A percentile compares a stretch with the other conserved stretches of the same genome.
phyloP scores from a whole-genome alignment of 2,113 vertebrate species.

The Paradisaea rubra region DNA sequence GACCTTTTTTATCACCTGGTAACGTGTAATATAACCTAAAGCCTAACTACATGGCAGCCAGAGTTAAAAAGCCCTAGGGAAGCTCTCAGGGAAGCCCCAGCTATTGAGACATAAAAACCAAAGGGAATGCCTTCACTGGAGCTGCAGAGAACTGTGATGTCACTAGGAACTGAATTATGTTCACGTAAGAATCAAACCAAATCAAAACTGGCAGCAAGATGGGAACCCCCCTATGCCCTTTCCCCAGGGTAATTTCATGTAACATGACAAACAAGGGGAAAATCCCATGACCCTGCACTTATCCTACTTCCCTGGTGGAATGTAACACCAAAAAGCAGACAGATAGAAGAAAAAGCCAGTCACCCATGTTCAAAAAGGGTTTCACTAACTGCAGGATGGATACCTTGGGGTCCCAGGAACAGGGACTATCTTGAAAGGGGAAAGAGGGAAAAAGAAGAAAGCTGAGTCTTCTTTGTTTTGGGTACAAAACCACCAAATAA shows the following conservation, averaged over 20 bases:
- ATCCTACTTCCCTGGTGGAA: background rate
- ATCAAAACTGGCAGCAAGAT: background rate
- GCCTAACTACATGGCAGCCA: background rate
- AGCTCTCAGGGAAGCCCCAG: background rate
- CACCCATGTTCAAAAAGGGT: background rate
- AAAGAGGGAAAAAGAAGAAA: background rate
- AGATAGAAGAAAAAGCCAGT: background rate
- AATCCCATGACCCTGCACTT: background rate
- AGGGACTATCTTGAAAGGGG: background rate
- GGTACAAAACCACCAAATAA: background rate
- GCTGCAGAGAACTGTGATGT: background rate
- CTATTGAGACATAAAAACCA: background rate
- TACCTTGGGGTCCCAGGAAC: background rate
- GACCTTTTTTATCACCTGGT: background rate
- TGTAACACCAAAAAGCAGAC: background rate
- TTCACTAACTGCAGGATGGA: background rate
- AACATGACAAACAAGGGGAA: background rate
- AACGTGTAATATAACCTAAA: background rate
- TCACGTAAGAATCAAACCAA: background rate
- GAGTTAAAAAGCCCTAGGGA: background rate
- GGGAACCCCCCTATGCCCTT: background rate
- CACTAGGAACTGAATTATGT: background rate
- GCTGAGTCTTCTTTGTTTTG: background rate
- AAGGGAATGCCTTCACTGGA: background rate
- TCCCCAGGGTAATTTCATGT: background rate